Evolutionary conservation across 1,140 invertebrate species (phyloP).

Genomic region (Potamilus streckersoni): DNA sequence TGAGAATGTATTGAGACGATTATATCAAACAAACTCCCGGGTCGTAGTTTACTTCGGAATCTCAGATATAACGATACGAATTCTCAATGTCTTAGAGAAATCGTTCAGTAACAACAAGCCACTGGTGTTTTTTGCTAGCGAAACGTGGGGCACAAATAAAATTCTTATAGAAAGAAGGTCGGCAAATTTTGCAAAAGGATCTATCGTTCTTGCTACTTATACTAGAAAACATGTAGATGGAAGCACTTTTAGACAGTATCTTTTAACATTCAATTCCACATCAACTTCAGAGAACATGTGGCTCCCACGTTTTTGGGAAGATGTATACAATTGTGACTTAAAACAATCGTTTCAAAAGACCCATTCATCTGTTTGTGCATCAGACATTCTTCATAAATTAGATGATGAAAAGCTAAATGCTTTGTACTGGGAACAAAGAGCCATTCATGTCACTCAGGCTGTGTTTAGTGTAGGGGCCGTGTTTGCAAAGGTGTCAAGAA

Average conservation of each 20-base stretch:
- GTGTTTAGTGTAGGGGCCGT: slow-evolving; percentile 27
- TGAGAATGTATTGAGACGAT: slow-evolving; percentile 10
- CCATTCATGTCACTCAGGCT: slow-evolving; percentile 41
- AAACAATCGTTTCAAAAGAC: slow-evolving; percentile 36
- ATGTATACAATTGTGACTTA: slow-evolving; percentile 36
- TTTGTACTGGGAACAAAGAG: slow-evolving; percentile 36
- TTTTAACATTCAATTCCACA: slow-evolving; percentile 18
- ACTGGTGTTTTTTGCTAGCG: slow-evolving; percentile 48
- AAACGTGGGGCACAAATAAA: slow-evolving; percentile 43
- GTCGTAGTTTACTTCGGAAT: slow-evolving; percentile 41
- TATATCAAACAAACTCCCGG: slow-evolving; percentile 26
- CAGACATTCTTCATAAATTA: background rate
- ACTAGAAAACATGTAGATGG: background rate
- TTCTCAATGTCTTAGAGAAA: slow-evolving; percentile 30
- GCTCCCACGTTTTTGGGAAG: slow-evolving; percentile 42
- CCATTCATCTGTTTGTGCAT: background rate
- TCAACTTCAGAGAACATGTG: slow-evolving; percentile 31
- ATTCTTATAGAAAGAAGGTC: slow-evolving; percentile 17
- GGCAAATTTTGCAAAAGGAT: slow-evolving; percentile 31
- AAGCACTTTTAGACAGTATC: slow-evolving; percentile 20
- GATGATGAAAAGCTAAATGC: slow-evolving; percentile 4
- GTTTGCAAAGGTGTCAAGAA: too few relatives aligned
- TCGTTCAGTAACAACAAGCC: background rate
- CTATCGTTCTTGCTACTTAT: slow-evolving; percentile 27
- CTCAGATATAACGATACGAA: slow-evolving; percentile 33